Conservation (phyloP, 2,113 vertebrate genomes). For the Cynocephalus volans region DNA sequence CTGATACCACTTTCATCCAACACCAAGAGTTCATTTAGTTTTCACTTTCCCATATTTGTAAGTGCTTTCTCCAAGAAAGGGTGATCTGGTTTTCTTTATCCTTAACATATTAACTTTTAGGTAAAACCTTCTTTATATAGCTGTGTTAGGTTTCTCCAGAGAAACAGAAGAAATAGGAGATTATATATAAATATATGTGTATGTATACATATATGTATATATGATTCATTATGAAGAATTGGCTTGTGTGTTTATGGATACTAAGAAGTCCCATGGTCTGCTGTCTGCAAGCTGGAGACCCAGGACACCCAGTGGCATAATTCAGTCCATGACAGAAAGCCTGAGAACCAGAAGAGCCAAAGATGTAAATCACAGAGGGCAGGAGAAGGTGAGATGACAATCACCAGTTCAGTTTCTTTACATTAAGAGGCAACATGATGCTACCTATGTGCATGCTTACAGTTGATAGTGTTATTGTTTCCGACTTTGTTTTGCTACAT, state of each 20-base stretch:
- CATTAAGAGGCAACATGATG: neutral
- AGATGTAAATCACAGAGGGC: accelerated
- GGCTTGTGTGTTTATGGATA: too few species aligned
- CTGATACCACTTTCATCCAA: neutral
- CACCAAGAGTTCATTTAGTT: neutral
- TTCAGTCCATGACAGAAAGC: neutral
- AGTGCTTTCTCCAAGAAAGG: neutral
- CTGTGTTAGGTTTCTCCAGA: neutral
- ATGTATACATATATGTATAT: too few species aligned
- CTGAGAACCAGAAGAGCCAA: neutral
- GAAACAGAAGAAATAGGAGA: neutral
- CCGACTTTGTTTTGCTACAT: neutral
- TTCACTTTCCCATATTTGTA: neutral
- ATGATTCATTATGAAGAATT: too few species aligned
- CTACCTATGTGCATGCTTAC: too few species aligned
- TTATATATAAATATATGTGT: too few species aligned
- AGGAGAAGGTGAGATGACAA: neutral
- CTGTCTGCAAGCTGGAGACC: neutral
- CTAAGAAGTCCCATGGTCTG: too few species aligned
- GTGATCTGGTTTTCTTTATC: neutral
- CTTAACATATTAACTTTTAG: neutral
- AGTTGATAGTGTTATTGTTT: neutral
- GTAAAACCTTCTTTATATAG: neutral
- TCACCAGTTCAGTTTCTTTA: neutral
- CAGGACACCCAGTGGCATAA: neutral